Conservation (phyloP, 2,113 vertebrate species). For the Corythornis vintsioides region DNA sequence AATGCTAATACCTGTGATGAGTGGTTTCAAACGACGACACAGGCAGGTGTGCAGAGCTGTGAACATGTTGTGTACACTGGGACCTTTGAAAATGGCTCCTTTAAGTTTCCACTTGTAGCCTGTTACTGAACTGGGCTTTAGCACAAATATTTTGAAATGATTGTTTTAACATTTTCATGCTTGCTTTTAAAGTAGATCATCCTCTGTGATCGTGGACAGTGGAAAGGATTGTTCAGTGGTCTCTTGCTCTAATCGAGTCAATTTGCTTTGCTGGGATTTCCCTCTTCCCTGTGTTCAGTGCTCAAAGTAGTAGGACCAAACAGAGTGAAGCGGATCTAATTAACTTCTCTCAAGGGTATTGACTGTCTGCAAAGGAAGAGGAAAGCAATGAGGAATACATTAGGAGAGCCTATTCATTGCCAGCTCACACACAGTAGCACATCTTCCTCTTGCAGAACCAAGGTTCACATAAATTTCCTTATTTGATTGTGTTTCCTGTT, state of each 20-base stretch:
- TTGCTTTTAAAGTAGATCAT: constrained; percentile 36
- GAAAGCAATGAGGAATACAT: constrained; percentile 55
- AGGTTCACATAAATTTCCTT: constrained; percentile 32
- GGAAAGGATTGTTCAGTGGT: background rate
- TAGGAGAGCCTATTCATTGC: constrained; percentile 33
- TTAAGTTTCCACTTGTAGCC: background rate
- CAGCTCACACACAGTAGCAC: background rate
- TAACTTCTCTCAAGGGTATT: constrained; percentile 68
- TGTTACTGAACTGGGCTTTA: background rate
- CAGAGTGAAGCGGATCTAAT: constrained; percentile 67
- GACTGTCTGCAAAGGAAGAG: constrained; percentile 59
- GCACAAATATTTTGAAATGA: constrained; percentile 9
- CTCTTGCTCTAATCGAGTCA: constrained; percentile 28
- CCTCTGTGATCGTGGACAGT: constrained; percentile 38
- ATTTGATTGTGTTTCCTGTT: constrained; percentile 47
- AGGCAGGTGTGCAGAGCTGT: background rate
- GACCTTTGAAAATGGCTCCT: background rate
- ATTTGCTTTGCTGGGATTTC: constrained; percentile 68
- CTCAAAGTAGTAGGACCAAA: constrained; percentile 35
- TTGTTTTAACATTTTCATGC: constrained; percentile 21
- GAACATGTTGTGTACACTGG: background rate
- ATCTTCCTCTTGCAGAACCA: constrained; percentile 27
- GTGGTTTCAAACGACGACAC: background rate
- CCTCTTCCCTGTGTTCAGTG: constrained; percentile 33
- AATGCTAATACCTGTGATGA: background rate